These are phyloP conservation scores for Cladorhizidae sp. DNA, from an alignment of 37 sponge, comb jelly and placozoan species.

Conservation along the genomic window DNA sequence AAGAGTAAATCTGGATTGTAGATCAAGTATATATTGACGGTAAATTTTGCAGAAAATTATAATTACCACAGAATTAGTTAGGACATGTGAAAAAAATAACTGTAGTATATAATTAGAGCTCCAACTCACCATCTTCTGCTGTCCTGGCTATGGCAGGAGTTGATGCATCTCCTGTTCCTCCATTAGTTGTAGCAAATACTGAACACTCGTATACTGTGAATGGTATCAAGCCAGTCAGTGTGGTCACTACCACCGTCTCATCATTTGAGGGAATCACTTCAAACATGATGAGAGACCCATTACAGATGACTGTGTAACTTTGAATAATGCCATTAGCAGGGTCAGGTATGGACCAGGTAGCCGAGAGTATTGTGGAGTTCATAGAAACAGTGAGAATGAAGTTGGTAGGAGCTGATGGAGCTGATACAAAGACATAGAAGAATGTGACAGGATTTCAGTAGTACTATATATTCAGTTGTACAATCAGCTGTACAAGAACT, in stretches of 20 bases:
- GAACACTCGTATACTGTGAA: conserved; percentile 46
- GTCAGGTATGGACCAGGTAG: conserved; percentile 22
- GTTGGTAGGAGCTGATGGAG: conserved; percentile 18
- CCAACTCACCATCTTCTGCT: conserved; percentile 40
- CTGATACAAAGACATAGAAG: too few species aligned
- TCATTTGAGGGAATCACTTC: not conserved
- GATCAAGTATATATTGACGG: too few species aligned
- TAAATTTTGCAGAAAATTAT: too few species aligned
- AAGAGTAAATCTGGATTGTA: too few species aligned
- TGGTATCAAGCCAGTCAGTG: not conserved
- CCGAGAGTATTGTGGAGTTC: not conserved
- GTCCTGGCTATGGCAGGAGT: conserved; percentile 14
- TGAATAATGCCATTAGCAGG: conserved; percentile 43
- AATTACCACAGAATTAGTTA: too few species aligned
- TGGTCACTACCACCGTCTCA: not conserved
- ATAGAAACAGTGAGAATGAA: not conserved
- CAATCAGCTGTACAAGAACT: too few species aligned
- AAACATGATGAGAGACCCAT: too few species aligned
- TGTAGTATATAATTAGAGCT: too few species aligned
- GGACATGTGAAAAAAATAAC: too few species aligned
- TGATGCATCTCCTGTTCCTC: conserved; percentile 39
- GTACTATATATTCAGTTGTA: too few species aligned
- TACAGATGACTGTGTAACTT: conserved; percentile 29
- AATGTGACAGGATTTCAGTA: too few species aligned
- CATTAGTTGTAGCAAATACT: conserved; percentile 57